phyloP scores from a whole-genome alignment of 2,113 vertebrate genomes.

The Pteronura brasiliensis region DNA sequence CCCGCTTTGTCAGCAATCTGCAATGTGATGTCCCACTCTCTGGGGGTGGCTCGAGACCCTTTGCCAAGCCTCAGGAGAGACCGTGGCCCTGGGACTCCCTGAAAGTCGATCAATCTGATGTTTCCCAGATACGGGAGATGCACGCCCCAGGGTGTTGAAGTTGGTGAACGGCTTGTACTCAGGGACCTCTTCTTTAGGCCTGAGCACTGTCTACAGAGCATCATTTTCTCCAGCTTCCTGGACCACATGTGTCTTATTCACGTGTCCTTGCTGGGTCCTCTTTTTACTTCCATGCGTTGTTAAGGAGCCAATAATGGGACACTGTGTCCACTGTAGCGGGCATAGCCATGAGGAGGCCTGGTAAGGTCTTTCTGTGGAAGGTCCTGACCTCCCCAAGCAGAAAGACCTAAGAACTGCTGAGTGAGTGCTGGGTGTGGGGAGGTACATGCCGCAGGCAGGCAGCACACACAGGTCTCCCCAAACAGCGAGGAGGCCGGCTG shows the following conservation, averaged over 20 bases:
- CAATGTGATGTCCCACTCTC: not conserved
- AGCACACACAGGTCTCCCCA: accelerated
- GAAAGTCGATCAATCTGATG: too few species aligned
- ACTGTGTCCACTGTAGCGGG: not conserved
- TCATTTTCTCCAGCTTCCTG: accelerated
- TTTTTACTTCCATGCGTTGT: not conserved
- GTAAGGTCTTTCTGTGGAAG: accelerated
- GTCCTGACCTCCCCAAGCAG: accelerated
- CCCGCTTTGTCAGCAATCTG: too few species aligned
- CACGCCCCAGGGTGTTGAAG: accelerated
- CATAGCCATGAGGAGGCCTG: accelerated
- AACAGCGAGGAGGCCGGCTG: accelerated
- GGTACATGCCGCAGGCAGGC: accelerated
- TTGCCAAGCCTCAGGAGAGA: not conserved
- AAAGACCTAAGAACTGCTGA: not conserved
- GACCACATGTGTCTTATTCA: accelerated
- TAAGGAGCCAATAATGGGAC: not conserved
- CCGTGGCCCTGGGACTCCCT: not conserved
- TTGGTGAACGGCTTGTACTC: not conserved
- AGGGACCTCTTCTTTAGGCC: accelerated
- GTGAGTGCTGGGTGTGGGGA: accelerated
- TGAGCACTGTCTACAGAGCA: accelerated
- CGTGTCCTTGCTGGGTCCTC: not conserved
- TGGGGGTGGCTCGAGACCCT: too few species aligned
- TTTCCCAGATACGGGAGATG: not conserved